Base-by-base conservation (phyloP, 2,113 vertebrate species). In the Chionis minor region DNA sequence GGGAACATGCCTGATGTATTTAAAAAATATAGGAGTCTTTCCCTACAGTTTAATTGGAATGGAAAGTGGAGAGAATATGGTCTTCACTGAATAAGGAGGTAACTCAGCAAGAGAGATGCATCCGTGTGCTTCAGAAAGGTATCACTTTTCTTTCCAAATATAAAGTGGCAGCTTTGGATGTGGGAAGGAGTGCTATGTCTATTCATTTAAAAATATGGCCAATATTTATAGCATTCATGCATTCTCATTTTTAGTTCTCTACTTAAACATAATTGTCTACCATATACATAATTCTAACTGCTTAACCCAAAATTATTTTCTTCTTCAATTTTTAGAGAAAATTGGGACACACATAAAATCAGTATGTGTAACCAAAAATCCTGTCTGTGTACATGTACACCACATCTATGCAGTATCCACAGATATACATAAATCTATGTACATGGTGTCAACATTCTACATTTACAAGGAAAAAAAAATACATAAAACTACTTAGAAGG, bases 131-230 rank as follows among this genome's bases (percentile, higher is more conserved):
- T 85, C 66, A 61, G 20, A 75, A 94, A 96, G 94, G 94, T 94
- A 94, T 65, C 81, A 24, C 51, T 91, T 94, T 71, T 62, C 86
- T 59, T 96, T 92, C 91, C 73, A 94, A 96, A 85, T 87, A 87
- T 63, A 82, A 95, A 72, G 44, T 65, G 83, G 35, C 84, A 93
- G 93, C 70, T 97, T 90, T 82, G 84, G 35, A 67, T 87, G 94
- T 96, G 70, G 93, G 94, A 96, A 94, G 94, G 27, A 92, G 70
- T 75, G 93, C 40, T 92, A 54, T 79, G 40, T 72, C 73, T 95
- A 49, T 65, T 95, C 21, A 72, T 81, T 95, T 95, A 44, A 91
- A 92, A 96, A 95, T 54, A 87, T 12, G 40, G 54, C 12, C 9
- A 95, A 65, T 95, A 97, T 96, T 94, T 96, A 91, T 85, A 95